Percentiles rank a stretch among this genome's conserved stretches.
These are phyloP conservation scores for Schizotus pectinicornis DNA, from an alignment of 2,888 invertebrate species.

Conservation along the genomic window DNA sequence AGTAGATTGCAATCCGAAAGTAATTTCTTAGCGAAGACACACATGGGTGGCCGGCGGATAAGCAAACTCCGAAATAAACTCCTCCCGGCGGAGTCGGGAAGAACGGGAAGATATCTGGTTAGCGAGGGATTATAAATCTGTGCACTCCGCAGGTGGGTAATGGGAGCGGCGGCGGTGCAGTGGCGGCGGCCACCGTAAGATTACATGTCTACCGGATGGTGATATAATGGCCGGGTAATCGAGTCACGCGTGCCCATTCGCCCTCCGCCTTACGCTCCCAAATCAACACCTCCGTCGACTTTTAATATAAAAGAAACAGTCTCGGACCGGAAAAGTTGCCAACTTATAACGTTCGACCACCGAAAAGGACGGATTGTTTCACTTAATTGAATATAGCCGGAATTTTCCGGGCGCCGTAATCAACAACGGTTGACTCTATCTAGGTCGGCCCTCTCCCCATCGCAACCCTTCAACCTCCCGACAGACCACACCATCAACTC, in stretches of 20 bases:
- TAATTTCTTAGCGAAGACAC: constrained; percentile 26
- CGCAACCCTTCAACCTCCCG: too few relatives aligned
- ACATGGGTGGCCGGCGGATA: constrained; percentile 7
- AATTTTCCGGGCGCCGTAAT: not conserved
- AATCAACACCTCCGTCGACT: constrained; percentile 27
- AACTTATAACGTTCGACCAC: too few relatives aligned
- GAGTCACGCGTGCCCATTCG: constrained; percentile 54
- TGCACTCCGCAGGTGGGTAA: constrained; percentile 53
- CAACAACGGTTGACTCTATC: not conserved
- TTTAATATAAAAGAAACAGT: constrained; percentile 7
- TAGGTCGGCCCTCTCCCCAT: not conserved
- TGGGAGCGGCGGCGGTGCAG: constrained; percentile 34
- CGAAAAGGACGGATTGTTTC: not conserved
- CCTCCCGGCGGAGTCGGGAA: constrained; percentile 19
- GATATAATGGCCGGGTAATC: constrained; percentile 56
- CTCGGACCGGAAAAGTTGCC: not conserved
- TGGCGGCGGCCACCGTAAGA: constrained; percentile 51
- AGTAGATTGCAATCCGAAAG: constrained; percentile 28
- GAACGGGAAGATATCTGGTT: constrained; percentile 36
- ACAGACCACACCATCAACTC: too few relatives aligned
- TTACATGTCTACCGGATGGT: constrained; percentile 57
- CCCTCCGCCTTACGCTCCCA: constrained; percentile 9
- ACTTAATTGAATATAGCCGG: not conserved
- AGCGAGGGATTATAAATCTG: constrained; percentile 49
- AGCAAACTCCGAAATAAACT: constrained; percentile 30